Conservation (phyloP, 2,888 invertebrate species). For the Meiosimyza decipiens region DNA sequence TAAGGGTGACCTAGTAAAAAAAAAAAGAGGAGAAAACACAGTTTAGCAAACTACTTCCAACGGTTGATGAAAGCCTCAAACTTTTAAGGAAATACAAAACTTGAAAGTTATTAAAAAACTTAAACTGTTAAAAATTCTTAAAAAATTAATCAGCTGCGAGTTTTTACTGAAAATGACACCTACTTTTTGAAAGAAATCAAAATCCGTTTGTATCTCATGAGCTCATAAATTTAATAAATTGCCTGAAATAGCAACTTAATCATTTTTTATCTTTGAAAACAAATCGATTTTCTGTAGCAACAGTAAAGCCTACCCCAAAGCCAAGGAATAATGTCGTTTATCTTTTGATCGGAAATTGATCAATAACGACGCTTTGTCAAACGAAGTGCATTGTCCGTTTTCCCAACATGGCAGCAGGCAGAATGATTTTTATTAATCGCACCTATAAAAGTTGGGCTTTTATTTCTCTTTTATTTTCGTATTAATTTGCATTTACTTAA, state of each 20-base stretch:
- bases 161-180: background rate
- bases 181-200: background rate
- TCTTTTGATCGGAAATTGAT: conserved; percentile 26
- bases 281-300: conserved; percentile 12
- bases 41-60: too few species aligned
- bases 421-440: too few species aligned
- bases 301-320: background rate
- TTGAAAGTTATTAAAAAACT: background rate
- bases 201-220: conserved; percentile 1
- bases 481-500: conserved; percentile 28
- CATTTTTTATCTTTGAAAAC: conserved; percentile 9
- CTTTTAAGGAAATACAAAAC: background rate
- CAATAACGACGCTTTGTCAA: conserved; percentile 22
- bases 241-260: background rate
- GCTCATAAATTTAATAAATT: conserved; percentile 7
- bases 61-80: too few species aligned
- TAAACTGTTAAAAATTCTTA: conserved; percentile 1
- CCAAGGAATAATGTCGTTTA: conserved; percentile 3
- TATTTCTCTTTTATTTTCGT: background rate
- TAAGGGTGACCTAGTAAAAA: too few species aligned
- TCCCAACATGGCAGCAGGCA: background rate
- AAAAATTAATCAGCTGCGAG: background rate
- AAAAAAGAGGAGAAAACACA: background rate
- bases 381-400: background rate
- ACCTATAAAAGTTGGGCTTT: background rate